Evolutionary conservation across 30 jellyfish, hydroid and myxozoan genomes (phyloP).

Genomic region (Turritopsis dohrnii): DNA sequence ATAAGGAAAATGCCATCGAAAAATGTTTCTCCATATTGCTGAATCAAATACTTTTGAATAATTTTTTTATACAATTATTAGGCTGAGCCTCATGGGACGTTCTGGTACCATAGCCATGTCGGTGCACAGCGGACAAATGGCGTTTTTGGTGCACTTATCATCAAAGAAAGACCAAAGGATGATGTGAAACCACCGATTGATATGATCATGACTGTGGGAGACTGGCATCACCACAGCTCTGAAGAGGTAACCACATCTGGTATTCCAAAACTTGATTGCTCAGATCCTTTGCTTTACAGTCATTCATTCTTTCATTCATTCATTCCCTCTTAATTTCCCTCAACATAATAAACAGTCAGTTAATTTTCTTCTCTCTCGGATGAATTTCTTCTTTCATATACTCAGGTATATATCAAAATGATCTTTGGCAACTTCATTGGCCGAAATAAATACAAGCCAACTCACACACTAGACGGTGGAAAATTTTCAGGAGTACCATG

Average conservation of each 20-base stretch:
- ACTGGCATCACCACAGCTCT: constrained; percentile 94
- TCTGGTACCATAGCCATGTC: constrained; percentile 94
- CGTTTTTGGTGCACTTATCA: constrained; percentile 74
- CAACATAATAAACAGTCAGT: too few relatives aligned
- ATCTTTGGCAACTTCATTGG: constrained; percentile 68
- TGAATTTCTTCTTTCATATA: too few relatives aligned
- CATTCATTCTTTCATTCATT: too few relatives aligned
- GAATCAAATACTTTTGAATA: neutral
- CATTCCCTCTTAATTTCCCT: too few relatives aligned
- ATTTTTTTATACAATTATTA: neutral
- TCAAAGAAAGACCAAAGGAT: constrained; percentile 69
- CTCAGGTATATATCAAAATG: constrained; percentile 70
- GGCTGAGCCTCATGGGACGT: constrained; percentile 93
- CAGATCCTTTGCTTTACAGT: too few relatives aligned
- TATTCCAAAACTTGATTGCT: too few relatives aligned
- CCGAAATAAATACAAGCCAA: constrained; percentile 49
- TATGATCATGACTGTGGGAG: constrained; percentile 90
- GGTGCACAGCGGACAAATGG: constrained; percentile 94
- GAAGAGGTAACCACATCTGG: constrained; percentile 83
- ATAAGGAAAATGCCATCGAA: too few relatives aligned
- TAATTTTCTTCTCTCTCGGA: too few relatives aligned
- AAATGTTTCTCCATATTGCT: neutral
- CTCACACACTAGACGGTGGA: constrained; percentile 81
- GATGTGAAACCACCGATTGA: constrained; percentile 50
- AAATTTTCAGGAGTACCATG: constrained; percentile 91